These are phyloP conservation scores for Mus minutoides DNA, from an alignment of 2,797 vertebrate genomes.

Conservation along the genomic window DNA sequence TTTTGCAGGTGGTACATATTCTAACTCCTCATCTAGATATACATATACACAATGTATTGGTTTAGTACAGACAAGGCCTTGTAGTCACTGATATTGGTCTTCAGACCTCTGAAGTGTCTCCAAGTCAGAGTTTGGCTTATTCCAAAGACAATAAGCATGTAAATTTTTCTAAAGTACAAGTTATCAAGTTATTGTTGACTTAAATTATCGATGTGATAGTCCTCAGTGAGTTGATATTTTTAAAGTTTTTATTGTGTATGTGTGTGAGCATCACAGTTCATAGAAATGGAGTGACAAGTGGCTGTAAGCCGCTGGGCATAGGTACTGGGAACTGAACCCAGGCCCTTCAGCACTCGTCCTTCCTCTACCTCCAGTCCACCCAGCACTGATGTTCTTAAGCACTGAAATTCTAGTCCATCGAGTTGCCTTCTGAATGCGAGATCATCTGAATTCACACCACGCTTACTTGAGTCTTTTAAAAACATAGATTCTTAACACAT, in stretches of 20 bases:
- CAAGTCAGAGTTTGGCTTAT: not conserved
- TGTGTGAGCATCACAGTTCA: too few species aligned
- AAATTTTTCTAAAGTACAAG: not conserved
- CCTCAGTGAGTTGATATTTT: not conserved
- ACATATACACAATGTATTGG: not conserved
- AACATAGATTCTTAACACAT: not conserved
- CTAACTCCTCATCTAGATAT: slow-evolving; percentile 13
- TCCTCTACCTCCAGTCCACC: not conserved
- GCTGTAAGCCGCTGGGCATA: not conserved
- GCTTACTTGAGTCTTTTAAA: not conserved
- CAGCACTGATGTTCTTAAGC: not conserved
- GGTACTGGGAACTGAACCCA: not conserved
- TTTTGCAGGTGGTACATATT: not conserved
- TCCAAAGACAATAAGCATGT: not conserved
- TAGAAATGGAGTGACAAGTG: not conserved
- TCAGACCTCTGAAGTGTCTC: not conserved
- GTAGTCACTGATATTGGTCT: not conserved
- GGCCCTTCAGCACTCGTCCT: too few species aligned
- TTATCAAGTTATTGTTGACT: slow-evolving; percentile 10
- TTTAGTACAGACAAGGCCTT: slow-evolving; percentile 13
- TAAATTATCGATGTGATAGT: slow-evolving; percentile 33
- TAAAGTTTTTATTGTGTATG: not conserved
- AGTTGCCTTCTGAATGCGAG: not conserved
- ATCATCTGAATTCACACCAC: not conserved
- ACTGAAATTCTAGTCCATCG: not conserved